These are phyloP conservation scores for Graphium colonna DNA, from an alignment of 2,888 invertebrate species.

Conservation along the genomic window DNA sequence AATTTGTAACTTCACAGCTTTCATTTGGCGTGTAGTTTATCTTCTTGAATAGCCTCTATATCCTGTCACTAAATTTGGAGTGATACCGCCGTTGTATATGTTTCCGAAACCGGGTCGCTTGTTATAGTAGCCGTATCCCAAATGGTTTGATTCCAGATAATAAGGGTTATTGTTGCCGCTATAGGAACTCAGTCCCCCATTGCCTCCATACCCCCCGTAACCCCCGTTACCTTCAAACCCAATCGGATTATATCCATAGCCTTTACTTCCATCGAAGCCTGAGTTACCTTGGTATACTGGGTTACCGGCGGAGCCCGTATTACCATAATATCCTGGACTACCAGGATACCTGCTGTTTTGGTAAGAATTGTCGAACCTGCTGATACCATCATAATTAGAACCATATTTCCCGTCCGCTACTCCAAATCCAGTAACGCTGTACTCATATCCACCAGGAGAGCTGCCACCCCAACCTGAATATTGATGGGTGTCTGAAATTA, in stretches of 20 bases:
- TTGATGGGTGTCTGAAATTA: slow-evolving; percentile 35
- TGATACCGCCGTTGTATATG: slow-evolving; percentile 64
- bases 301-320: slow-evolving; percentile 29
- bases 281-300: slow-evolving; percentile 23
- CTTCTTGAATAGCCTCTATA: slow-evolving; percentile 68
- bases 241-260: slow-evolving; percentile 26
- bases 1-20: not conserved
- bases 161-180: slow-evolving; percentile 79
- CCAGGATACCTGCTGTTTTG: slow-evolving; percentile 22
- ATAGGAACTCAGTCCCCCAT: slow-evolving; percentile 80
- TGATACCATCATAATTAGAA: slow-evolving; percentile 24
- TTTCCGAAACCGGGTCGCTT: slow-evolving; percentile 56
- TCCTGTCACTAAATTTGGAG: slow-evolving; percentile 72
- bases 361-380: slow-evolving; percentile 29
- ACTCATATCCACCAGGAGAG: slow-evolving; percentile 45
- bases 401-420: slow-evolving; percentile 29
- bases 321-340: slow-evolving; percentile 14
- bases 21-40: not conserved
- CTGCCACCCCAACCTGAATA: slow-evolving; percentile 58
- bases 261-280: slow-evolving; percentile 25
- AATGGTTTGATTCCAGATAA: slow-evolving; percentile 76
- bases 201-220: slow-evolving; percentile 81
- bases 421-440: slow-evolving; percentile 34
- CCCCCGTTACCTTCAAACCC: slow-evolving; percentile 55
- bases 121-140: slow-evolving; percentile 80